Conservation (phyloP, 2,888 invertebrate genomes). For the Nasonia oneida region DNA sequence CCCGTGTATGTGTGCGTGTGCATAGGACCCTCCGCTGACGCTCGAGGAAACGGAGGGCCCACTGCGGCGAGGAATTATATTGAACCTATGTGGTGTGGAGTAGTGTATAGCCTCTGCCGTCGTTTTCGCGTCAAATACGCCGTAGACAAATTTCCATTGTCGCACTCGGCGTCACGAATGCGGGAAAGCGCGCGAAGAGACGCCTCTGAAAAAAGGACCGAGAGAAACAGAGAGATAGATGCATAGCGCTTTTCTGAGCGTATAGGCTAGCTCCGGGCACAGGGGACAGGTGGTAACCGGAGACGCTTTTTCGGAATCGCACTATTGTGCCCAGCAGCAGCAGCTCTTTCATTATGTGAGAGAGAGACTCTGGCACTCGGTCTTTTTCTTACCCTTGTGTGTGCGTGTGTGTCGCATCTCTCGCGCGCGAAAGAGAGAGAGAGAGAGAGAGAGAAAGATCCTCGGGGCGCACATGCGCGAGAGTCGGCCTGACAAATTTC, state of each 20-base stretch:
- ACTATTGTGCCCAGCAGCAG: conserved; percentile 33
- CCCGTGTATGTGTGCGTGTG: not conserved
- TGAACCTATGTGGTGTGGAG: not conserved
- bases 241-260: not conserved
- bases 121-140: conserved; percentile 77
- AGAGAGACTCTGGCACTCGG: not conserved
- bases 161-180: conserved; percentile 20
- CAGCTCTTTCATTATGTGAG: conserved; percentile 38
- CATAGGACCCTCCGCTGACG: not conserved
- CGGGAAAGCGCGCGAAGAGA: conserved; percentile 3
- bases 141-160: conserved; percentile 78
- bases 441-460: too few species aligned
- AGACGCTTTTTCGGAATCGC: conserved; percentile 59
- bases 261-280: not conserved
- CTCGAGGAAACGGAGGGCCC: conserved; percentile 9
- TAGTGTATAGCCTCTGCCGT: not conserved
- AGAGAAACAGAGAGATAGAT: conserved; percentile 8
- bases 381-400: conserved; percentile 17
- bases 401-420: not conserved
- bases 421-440: not conserved
- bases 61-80: not conserved
- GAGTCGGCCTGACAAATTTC: conserved; percentile 73
- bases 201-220: conserved; percentile 16
- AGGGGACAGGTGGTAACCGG: conserved; percentile 75
- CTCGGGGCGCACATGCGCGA: not conserved